Base-by-base conservation (phyloP, 2,888 invertebrate genomes). In the Calameuta pallipes region DNA sequence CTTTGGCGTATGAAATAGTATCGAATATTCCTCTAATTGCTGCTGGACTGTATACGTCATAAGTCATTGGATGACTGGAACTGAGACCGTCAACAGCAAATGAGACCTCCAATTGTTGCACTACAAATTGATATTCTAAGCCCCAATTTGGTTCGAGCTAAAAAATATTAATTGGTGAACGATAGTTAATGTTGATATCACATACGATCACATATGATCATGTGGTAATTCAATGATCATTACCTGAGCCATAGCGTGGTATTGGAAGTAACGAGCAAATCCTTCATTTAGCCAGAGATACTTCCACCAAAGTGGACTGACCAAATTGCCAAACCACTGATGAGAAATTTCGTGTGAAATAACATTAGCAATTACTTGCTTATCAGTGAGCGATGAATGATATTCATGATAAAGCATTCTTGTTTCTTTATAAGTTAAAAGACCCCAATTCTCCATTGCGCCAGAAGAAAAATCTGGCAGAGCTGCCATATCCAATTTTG, bases 381-480 rank as follows among this genome's bases (percentile, higher is more conserved):
- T 86, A 6, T 83, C 81, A 0, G 77, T 80, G 4, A 86, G 81
- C 1, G 87, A 82, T 3, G 87, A 84, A 0, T 82, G 12, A 0
- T 78, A 6, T 0, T 75, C 41, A 69, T 97, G 95, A 87, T 95
- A 97, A 0, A 98, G 92, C 94, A 98, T 94, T 1, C 95, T 94
- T 15, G 95, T 95, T 92, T 98, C 97, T 81, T 96, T 95, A 88
- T 85, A 90, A 0, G 88, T 89, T 6, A 91, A 70, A 0, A 91
- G 76, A 3, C 91, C 90, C 91, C 90, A 90, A 78, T 91, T 94
- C 83, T 94, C 93, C 93, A 94, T 93, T 11, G 93, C 94, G 1
- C 93, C 93, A 0, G 93, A 92, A 4, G 90, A 84, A 83, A 94
- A 94, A 83, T 94, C 94, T 0, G 94, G 94, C 31, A 94, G 87